These are phyloP conservation scores for Drosophila melanosoma DNA, from an alignment of 2,888 invertebrate species.

Conservation along the genomic window DNA sequence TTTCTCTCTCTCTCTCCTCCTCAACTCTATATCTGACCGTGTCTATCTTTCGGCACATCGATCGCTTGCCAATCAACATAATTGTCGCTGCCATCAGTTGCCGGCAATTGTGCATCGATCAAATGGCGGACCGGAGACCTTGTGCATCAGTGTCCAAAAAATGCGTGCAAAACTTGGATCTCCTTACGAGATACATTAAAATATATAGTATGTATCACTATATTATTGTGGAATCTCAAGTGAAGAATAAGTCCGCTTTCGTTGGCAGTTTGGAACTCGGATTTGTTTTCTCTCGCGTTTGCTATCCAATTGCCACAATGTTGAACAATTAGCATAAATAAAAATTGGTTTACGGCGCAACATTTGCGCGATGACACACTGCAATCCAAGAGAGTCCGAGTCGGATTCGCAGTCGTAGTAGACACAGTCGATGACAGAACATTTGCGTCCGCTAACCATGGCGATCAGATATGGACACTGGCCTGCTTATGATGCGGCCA, in stretches of 20 bases:
- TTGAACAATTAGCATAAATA: constrained; percentile 77
- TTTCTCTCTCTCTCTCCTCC: background rate
- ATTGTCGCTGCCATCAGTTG: constrained; percentile 69
- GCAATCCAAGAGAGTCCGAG: constrained; percentile 31
- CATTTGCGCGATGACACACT: constrained; percentile 69
- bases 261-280: background rate
- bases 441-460: constrained; percentile 8
- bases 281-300: constrained; percentile 50
- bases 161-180: constrained; percentile 63
- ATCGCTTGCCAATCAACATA: constrained; percentile 66
- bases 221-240: background rate
- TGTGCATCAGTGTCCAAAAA: constrained; percentile 59
- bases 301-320: constrained; percentile 65
- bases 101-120: constrained; percentile 81
- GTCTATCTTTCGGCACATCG: constrained; percentile 2
- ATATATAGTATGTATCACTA: background rate
- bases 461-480: constrained; percentile 28
- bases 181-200: background rate
- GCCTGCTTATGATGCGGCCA: constrained; percentile 41
- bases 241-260: background rate
- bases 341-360: constrained; percentile 78
- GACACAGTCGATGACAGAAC: background rate
- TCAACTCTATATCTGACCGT: background rate
- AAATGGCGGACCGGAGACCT: constrained; percentile 63
- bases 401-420: constrained; percentile 1